Percentiles rank a stretch among this genome's conserved stretches.
phyloP scores from a whole-genome alignment of 1,140 invertebrate genomes.

The Melipona quadrifasciata region DNA sequence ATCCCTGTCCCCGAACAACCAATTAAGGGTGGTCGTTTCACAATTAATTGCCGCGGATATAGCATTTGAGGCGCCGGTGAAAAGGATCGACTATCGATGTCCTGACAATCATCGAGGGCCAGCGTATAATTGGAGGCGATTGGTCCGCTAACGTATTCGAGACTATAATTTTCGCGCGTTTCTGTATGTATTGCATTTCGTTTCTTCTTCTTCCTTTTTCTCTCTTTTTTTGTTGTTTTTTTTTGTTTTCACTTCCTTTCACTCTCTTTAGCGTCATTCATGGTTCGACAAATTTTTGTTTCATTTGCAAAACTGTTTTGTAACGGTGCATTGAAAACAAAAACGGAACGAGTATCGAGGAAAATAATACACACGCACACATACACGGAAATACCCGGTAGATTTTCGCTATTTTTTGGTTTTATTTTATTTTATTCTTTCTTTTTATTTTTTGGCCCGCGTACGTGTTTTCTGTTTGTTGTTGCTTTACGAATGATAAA shows the following conservation, averaged over 20 bases:
- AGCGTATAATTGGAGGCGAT: conserved; percentile 17
- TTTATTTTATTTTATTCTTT: background rate
- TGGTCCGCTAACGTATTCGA: background rate
- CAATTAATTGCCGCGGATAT: conserved; percentile 41
- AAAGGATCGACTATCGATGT: conserved; percentile 2
- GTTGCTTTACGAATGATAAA: background rate
- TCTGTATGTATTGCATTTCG: background rate
- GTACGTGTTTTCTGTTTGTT: background rate
- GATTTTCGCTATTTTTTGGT: background rate
- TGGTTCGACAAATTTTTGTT: background rate
- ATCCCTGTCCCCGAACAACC: conserved; percentile 6
- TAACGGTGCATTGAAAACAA: background rate
- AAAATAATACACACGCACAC: background rate
- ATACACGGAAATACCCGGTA: background rate
- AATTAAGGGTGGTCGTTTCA: conserved; percentile 37
- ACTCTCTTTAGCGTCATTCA: background rate
- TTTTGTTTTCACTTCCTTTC: background rate
- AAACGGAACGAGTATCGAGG: background rate
- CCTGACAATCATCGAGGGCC: background rate
- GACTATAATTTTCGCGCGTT: conserved; percentile 1
- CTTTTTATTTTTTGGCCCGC: too few species aligned
- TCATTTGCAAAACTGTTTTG: background rate
- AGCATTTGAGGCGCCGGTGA: conserved; percentile 20
- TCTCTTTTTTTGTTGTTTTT: background rate
- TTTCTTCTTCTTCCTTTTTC: background rate